Conservation (phyloP, 1,140 invertebrate genomes). For the Araneus ventricosus region DNA sequence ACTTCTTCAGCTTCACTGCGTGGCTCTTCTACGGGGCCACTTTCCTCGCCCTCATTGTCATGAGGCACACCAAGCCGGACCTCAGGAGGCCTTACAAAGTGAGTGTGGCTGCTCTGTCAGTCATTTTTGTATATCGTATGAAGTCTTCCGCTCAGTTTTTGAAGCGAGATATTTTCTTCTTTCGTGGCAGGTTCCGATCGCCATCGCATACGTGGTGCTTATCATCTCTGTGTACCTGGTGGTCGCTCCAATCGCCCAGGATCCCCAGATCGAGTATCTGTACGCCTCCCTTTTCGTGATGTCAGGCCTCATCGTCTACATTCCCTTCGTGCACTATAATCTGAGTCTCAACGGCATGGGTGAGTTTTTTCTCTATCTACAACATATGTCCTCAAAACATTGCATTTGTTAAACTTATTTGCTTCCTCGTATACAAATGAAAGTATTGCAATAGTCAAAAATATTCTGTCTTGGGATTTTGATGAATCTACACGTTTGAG, state of each 20-base stretch:
- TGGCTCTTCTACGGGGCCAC: conserved; percentile 82
- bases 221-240: conserved; percentile 80
- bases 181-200: conserved; percentile 78
- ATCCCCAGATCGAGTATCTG: conserved; percentile 80
- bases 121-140: too few relatives aligned
- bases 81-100: conserved; percentile 82
- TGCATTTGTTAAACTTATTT: background rate
- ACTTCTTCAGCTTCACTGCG: conserved; percentile 83
- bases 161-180: background rate
- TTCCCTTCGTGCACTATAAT: conserved; percentile 81
- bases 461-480: background rate
- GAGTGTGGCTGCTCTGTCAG: background rate
- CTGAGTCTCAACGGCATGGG: conserved; percentile 78
- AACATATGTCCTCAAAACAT: background rate
- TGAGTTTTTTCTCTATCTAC: conserved; percentile 76
- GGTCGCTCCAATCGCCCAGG: conserved; percentile 79
- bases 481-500: background rate
- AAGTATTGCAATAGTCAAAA: too few relatives aligned
- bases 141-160: too few relatives aligned
- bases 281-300: conserved; percentile 80
- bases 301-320: conserved; percentile 80
- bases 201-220: conserved; percentile 79
- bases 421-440: background rate
- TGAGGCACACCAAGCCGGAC: conserved; percentile 81
- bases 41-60: conserved; percentile 81